Base-by-base conservation (phyloP, 2,888 invertebrate genomes). In the Trilocha varians region DNA sequence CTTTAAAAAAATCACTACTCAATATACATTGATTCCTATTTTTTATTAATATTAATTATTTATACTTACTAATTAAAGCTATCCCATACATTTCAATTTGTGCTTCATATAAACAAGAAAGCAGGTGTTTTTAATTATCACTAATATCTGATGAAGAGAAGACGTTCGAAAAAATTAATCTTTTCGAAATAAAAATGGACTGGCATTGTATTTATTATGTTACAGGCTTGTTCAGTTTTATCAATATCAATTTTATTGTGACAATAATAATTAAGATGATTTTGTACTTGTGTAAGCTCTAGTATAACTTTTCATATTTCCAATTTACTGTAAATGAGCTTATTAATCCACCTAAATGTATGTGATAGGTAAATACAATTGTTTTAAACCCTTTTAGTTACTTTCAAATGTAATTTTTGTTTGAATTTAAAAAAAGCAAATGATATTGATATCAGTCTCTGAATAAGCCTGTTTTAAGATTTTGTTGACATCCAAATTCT, bases 31-130 rank as follows among this genome's bases (percentile, higher is more conserved):
- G 25, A 57, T 50, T 46, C 64, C n/a, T n/a, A n/a, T n/a, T n/a
- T n/a, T 65, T 65, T 64, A 50, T 56, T 58, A 61, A 50, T 62
- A 61, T 69, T 71, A 65, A 77, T 64, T 70, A 46, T 59, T 72
- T 68, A 71, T 49, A 52, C 65, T 73, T 53, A 66, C 82, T 85
- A 84, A 75, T 85, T 85, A 85, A 85, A 85, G 84, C 85, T 85
- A 83, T 84, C 83, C 84, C 85, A 83, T 83, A 79, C 75, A 74
- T 80, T 59, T 77, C 64, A 67, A 67, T 67, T 77, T 63, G 80
- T 83, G 82, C 78, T 73, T 42, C 62, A 65, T 59, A 69, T 69
- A 56, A 64, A 69, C 50, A 50, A 65, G 58, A 70, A 76, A 75
- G 74, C 74, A 57, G 63, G 62, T 65, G 56, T 58, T 47, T 70